Conservation (phyloP, 2,113 vertebrate genomes). For the Nyctereutes procyonoides region DNA sequence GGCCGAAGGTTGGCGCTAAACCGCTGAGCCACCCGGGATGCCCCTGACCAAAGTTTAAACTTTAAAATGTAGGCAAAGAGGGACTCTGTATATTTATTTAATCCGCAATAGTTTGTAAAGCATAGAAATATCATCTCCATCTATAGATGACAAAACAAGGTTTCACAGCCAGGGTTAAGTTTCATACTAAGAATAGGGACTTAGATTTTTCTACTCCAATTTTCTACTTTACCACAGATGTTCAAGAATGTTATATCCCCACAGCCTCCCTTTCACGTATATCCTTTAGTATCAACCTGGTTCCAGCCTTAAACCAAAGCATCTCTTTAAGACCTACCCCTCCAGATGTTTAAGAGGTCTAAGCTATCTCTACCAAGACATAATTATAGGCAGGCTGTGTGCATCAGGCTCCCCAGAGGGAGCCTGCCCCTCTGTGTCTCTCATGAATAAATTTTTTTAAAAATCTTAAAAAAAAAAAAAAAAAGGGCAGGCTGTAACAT, state of each 20-base stretch:
- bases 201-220: constrained; percentile 32
- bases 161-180: neutral
- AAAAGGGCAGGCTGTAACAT: neutral
- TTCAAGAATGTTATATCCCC: neutral
- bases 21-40: too few relatives aligned
- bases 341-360: neutral
- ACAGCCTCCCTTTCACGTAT: neutral
- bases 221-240: constrained; percentile 35
- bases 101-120: constrained; percentile 37
- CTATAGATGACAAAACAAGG: constrained; percentile 44
- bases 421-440: too few relatives aligned
- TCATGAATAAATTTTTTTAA: too few relatives aligned
- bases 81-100: constrained; percentile 16
- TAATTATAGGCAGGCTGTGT: neutral
- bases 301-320: constrained; percentile 42
- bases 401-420: too few relatives aligned
- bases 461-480: too few relatives aligned
- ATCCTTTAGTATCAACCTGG: neutral
- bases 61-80: constrained; percentile 8
- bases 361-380: constrained; percentile 48
- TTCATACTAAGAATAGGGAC: constrained; percentile 15
- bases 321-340: constrained; percentile 38
- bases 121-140: neutral
- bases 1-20: too few relatives aligned
- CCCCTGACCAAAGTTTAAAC: constrained; percentile 29